These are phyloP conservation scores for Bugula neritina DNA, from an alignment of 2,888 invertebrate genomes.

Conservation along the genomic window DNA sequence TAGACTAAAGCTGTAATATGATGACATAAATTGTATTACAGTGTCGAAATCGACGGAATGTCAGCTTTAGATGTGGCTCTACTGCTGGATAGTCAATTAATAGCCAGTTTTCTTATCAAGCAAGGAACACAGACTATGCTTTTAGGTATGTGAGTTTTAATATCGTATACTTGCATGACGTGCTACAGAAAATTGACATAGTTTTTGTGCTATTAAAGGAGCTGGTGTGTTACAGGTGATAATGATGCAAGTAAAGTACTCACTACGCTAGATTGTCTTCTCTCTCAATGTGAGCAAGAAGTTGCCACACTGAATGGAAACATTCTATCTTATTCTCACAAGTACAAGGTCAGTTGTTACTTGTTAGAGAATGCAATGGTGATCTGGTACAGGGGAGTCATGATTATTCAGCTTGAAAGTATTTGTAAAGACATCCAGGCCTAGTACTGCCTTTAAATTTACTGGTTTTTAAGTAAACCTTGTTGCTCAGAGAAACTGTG, in stretches of 20 bases:
- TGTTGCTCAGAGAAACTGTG: too few relatives aligned
- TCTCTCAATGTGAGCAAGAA: not conserved
- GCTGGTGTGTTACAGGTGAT: not conserved
- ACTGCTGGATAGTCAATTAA: not conserved
- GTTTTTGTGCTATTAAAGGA: too few relatives aligned
- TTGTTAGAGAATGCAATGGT: not conserved
- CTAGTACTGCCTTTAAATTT: too few relatives aligned
- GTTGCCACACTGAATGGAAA: not conserved
- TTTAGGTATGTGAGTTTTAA: not conserved
- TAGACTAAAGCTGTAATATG: too few relatives aligned
- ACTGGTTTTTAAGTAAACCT: too few relatives aligned
- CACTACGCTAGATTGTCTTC: not conserved
- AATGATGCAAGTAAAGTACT: not conserved
- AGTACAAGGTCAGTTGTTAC: not conserved
- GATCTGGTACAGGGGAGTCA: too few relatives aligned
- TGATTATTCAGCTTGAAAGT: too few relatives aligned
- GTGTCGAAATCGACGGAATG: not conserved
- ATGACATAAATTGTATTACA: too few relatives aligned
- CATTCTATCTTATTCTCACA: not conserved
- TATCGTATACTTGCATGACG: not conserved
- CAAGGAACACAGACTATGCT: not conserved
- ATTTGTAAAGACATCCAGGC: too few relatives aligned
- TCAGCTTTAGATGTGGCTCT: conserved; percentile 9
- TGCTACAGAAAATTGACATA: too few relatives aligned
- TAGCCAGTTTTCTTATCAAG: not conserved